Evolutionary conservation across 1,140 invertebrate species (phyloP).

Genomic region (Orchestia grillus): DNA sequence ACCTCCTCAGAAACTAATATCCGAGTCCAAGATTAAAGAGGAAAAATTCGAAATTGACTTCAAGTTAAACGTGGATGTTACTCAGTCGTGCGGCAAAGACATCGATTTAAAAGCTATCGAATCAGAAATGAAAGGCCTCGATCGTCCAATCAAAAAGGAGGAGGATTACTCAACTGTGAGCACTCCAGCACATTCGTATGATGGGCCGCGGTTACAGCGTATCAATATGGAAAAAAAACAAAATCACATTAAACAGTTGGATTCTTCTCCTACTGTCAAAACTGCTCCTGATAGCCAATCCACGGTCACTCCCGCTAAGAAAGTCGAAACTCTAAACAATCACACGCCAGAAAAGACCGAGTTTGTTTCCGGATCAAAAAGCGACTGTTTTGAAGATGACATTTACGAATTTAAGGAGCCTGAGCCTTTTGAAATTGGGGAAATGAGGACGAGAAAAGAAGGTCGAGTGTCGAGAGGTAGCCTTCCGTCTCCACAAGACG

Average conservation of each 20-base stretch:
- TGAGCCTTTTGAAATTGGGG: conserved; percentile 66
- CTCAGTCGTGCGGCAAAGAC: conserved; percentile 69
- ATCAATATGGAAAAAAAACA: conserved; percentile 36
- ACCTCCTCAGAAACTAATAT: not conserved
- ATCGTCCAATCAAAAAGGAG: conserved; percentile 67
- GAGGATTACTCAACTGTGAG: conserved; percentile 59
- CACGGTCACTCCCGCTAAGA: conserved; percentile 62
- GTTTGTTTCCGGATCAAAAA: not conserved
- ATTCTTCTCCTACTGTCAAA: not conserved
- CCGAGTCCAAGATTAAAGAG: not conserved
- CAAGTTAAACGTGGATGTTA: not conserved
- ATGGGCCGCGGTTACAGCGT: conserved; percentile 16
- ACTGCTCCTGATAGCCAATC: conserved; percentile 58
- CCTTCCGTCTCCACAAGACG: conserved; percentile 60
- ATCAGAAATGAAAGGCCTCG: conserved; percentile 68
- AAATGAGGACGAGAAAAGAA: conserved; percentile 65
- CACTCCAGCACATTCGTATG: not conserved
- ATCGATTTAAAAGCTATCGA: conserved; percentile 67
- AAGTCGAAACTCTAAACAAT: not conserved
- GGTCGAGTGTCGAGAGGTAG: conserved; percentile 63
- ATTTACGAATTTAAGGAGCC: conserved; percentile 68
- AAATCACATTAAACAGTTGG: not conserved
- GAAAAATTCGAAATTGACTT: not conserved
- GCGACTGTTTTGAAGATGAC: conserved; percentile 64
- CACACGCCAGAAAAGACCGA: conserved; percentile 26